Base-by-base conservation (phyloP, 2,797 vertebrate species). In the Mus minutoides region DNA sequence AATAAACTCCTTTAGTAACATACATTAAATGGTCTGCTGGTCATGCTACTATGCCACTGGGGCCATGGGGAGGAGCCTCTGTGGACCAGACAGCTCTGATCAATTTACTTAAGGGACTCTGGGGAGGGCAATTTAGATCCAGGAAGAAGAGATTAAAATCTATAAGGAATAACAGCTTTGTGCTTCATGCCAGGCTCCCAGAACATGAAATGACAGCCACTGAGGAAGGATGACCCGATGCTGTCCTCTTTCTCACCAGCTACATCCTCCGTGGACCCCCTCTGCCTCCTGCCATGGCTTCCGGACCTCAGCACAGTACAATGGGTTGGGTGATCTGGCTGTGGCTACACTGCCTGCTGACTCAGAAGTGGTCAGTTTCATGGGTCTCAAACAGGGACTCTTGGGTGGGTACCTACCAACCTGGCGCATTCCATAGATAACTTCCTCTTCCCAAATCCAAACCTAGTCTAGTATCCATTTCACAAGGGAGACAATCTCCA, bases 141-240 rank as follows among this genome's bases (percentile, higher is more conserved):
- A 21, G 0, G 1, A 77, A 52, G 76, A 93, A 84, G 22, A 89
- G 12, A n/a, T 17, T 31, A 4, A 17, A 21, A 46, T 40, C 52
- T 1, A 46, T 52, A 34, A 86, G 93, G 10, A 1, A 34, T 62
- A 12, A 17, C 93, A 94, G 29, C 60, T 88, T 21, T 69, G 69
- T 0, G 14, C 14, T n/a, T 46, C 88, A 80, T 54, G 43, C 83
- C 5, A 56, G 76, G 80, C 69, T 19, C 3, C 12, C 5, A 13
- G 3, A 6, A 26, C 21, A 4, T 43, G 0, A 64, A 46, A 6
- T 52, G 37, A 56, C 29, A 2, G 2, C 31, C 22, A 31, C 37
- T 43, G 49, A 79, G 21, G 43, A 91, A 93, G 79, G 80, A 80
- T 14, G 86, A 82, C 67, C 75, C 69, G 94, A 84, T 79, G 31